Conservation (phyloP, 2,797 vertebrate species). For the Xiphorhynchus erythropygius region DNA sequence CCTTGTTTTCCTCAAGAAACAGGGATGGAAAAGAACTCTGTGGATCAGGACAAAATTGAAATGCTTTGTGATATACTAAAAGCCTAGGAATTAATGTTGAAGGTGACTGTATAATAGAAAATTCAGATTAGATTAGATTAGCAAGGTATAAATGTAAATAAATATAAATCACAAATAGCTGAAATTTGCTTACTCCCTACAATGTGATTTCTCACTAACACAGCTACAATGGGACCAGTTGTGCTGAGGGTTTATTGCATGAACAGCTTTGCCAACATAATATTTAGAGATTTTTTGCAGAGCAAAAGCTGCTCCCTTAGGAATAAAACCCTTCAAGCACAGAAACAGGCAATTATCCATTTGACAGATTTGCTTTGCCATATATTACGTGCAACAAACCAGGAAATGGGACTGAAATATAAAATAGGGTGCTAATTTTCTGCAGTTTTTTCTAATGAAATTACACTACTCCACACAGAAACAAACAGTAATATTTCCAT, state of each 20-base stretch:
- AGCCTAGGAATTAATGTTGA: neutral
- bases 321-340: neutral
- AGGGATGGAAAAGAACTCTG: neutral
- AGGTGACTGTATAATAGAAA: neutral
- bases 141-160: neutral
- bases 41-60: neutral
- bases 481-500: neutral
- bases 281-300: neutral
- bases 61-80: neutral
- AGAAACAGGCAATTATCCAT: neutral
- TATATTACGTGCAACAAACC: neutral
- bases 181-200: neutral
- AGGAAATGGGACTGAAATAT: neutral
- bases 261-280: neutral
- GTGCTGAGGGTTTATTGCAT: neutral
- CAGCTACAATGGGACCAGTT: neutral
- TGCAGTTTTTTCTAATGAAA: neutral
- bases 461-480: neutral
- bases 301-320: neutral
- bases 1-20: neutral
- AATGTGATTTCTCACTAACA: neutral
- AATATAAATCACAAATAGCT: neutral
- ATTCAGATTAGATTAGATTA: neutral
- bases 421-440: neutral
- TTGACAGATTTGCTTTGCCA: neutral